Base-by-base conservation (phyloP, 2,797 vertebrate genomes). In the Bradypodion pumilum region DNA sequence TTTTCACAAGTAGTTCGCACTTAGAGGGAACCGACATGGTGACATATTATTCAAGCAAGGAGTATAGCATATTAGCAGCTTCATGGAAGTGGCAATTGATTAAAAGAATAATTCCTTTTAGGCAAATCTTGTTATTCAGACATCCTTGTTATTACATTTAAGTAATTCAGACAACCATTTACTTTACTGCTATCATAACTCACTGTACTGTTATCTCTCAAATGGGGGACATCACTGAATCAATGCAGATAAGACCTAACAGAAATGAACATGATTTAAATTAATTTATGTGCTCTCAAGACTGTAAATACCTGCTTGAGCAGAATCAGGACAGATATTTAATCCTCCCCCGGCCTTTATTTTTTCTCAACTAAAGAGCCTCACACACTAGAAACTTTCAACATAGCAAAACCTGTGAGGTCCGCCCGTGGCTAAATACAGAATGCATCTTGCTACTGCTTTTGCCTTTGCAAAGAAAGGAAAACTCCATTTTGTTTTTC, bases 31-130 rank as follows among this genome's bases (percentile, higher is more conserved):
- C 76, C 87, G 90, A 86, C 0, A 10, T 85, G 83, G 82, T 90
- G 87, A 92, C 90, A 92, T 93, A 93, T 89, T 88, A 86, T 76
- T 87, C 83, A 82, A 88, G 88, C 65, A 89, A 88, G 76, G 70
- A 79, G 44, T 89, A 79, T 29, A 69, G 52, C 1, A 80, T 87
- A 92, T 92, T 91, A 94, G 86, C 92, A 90, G 40, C 1, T 0
- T 85, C 86, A 89, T 83, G 27, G 0, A 88, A 87, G 84, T 19
- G 49, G 60, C 19, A 46, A 74, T 85, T 80, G 78, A 91, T 90
- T 86, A 84, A 83, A 89, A 91, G 21, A 70, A 46, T 56, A 63
- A 40, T 13, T 70, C n/a, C 56, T 46, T 29, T 74, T 25, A 74
- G 44, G 29, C 46, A 80, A 80, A 44, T 44, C 49, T 75, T 32